Conservation (phyloP, 2,888 invertebrate species). For the Mesorhabditis spiculigera region DNA sequence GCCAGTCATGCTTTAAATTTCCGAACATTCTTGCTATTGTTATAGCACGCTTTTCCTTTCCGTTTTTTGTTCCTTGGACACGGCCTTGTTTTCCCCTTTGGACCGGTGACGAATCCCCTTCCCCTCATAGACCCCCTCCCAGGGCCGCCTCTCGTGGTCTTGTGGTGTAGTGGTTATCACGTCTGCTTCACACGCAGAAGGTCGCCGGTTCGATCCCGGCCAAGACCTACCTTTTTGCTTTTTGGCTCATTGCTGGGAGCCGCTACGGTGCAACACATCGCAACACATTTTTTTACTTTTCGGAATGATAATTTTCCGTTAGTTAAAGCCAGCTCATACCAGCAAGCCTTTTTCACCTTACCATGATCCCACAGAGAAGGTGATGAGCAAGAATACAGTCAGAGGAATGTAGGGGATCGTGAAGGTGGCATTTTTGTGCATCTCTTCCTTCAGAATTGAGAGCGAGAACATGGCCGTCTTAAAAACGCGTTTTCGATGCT, state of each 20-base stretch:
- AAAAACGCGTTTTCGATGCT: conserved; percentile 4
- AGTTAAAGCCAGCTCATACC: not conserved
- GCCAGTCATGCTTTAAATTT: conserved; percentile 48
- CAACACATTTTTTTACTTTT: not conserved
- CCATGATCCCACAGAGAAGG: conserved; percentile 55
- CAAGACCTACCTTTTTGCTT: conserved; percentile 22
- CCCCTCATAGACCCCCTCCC: no score
- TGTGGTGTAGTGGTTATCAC: conserved; percentile 53
- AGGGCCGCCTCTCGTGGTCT: conserved; percentile 10
- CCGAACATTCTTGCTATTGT: no score
- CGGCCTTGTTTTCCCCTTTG: no score
- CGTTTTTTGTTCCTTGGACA: no score
- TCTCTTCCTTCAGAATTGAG: conserved; percentile 54
- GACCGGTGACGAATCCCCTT: no score
- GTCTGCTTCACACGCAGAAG: conserved; percentile 54
- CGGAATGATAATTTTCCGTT: no score
- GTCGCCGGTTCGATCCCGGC: conserved; percentile 49
- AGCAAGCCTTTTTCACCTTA: conserved; percentile 17
- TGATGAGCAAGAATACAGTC: conserved; percentile 50
- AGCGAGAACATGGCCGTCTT: conserved; percentile 43
- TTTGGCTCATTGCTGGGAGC: not conserved
- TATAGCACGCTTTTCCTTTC: no score
- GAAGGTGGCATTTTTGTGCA: conserved; percentile 57
- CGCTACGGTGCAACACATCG: not conserved
- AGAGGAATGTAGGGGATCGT: conserved; percentile 56